Evolutionary conservation across 2,888 invertebrate species (phyloP).

Genomic region (Dysmachus trigonus): DNA sequence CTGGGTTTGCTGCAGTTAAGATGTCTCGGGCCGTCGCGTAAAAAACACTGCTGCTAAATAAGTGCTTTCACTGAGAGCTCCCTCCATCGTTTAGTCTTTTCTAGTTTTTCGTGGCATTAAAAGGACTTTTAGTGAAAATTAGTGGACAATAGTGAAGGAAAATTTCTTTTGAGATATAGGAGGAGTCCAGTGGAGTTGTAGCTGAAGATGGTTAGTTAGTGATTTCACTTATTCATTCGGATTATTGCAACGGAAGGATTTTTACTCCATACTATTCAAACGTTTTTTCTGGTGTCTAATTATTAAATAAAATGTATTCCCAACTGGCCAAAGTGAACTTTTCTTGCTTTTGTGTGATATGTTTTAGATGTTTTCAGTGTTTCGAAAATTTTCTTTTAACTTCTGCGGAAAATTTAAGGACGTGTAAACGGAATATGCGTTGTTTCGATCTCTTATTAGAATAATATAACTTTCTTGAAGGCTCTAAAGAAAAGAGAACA

Average conservation of each 20-base stretch:
- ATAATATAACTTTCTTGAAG: too few relatives aligned
- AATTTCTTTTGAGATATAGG: not conserved
- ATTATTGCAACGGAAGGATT: not conserved
- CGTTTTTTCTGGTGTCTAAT: not conserved
- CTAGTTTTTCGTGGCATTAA: not conserved
- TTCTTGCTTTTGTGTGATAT: not conserved
- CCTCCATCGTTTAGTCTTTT: not conserved
- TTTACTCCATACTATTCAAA: not conserved
- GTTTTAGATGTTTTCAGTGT: not conserved
- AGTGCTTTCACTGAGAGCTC: not conserved
- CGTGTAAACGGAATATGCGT: too few relatives aligned
- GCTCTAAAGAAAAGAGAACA: too few relatives aligned
- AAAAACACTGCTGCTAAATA: not conserved
- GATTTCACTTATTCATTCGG: not conserved
- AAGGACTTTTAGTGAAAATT: not conserved
- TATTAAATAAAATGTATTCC: not conserved
- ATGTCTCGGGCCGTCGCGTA: constrained; percentile 56
- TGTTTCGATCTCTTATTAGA: too few relatives aligned
- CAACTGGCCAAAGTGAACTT: not conserved
- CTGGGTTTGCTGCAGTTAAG: constrained; percentile 61
- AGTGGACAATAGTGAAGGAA: not conserved
- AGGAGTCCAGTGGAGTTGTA: not conserved
- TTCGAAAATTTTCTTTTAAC: not conserved
- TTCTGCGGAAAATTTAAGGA: not conserved
- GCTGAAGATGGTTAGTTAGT: not conserved